Evolutionary conservation across 2,113 vertebrate genomes (phyloP).

Genomic region (Xenopus borealis): DNA sequence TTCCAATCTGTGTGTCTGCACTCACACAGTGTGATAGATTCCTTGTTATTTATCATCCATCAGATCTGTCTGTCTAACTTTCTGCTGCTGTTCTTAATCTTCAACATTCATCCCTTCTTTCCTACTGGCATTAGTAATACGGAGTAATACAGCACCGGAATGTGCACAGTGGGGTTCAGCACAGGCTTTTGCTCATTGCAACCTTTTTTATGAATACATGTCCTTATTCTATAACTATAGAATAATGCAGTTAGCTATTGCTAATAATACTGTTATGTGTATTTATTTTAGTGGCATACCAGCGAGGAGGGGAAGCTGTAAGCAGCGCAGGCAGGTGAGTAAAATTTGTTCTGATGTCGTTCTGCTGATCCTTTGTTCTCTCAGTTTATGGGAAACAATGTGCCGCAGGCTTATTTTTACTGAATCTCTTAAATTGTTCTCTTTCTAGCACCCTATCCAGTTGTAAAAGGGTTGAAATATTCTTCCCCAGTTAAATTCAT

Average conservation of each 20-base stretch:
- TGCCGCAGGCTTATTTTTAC: slow-evolving; percentile 16
- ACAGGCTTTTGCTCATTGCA: too few relatives aligned
- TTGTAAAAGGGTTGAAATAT: too few relatives aligned
- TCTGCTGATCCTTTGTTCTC: slow-evolving; percentile 5
- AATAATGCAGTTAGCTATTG: too few relatives aligned
- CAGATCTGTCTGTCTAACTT: slow-evolving; percentile 22
- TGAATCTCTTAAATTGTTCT: slow-evolving; percentile 6
- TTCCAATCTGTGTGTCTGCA: too few relatives aligned
- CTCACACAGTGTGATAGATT: background rate
- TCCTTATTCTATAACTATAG: too few relatives aligned
- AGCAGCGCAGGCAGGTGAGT: slow-evolving; percentile 96
- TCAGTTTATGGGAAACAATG: slow-evolving; percentile 41
- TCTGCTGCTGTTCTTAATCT: slow-evolving; percentile 7
- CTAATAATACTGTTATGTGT: too few relatives aligned
- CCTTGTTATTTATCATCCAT: slow-evolving; percentile 16
- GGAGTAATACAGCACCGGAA: too few relatives aligned
- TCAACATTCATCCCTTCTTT: slow-evolving; percentile 22
- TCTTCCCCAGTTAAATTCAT: too few relatives aligned
- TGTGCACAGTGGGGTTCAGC: too few relatives aligned
- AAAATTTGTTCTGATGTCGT: slow-evolving; percentile 24
- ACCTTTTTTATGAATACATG: too few relatives aligned
- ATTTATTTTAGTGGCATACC: slow-evolving; percentile 85
- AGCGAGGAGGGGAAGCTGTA: slow-evolving; percentile 94
- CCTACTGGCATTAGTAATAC: background rate
- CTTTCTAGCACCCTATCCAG: too few relatives aligned